phyloP scores from a whole-genome alignment of 1,140 invertebrate species.

The Drosophila biarmipes region DNA sequence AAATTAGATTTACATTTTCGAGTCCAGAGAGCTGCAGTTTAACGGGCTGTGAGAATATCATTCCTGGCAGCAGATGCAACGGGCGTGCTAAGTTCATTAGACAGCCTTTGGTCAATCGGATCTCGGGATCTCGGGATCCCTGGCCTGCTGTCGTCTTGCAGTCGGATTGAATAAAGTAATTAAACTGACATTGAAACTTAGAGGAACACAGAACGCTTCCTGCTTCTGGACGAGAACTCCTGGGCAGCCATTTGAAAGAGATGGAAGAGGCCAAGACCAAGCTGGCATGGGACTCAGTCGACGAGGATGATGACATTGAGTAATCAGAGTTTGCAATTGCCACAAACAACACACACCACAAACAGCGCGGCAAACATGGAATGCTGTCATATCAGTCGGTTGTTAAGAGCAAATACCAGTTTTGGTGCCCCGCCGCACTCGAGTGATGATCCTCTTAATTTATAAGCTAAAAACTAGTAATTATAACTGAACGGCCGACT shows the following conservation, averaged over 20 bases:
- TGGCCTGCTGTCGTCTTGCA: constrained; percentile 46
- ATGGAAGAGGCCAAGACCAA: constrained; percentile 1
- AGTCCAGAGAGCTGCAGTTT: constrained; percentile 7
- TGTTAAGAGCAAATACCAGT: constrained; percentile 66
- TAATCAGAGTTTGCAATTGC: constrained; percentile 81
- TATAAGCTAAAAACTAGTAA: constrained; percentile 83
- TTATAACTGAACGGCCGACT: constrained; percentile 72
- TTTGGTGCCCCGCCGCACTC: constrained; percentile 25
- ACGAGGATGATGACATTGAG: constrained; percentile 80
- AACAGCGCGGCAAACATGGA: constrained; percentile 57
- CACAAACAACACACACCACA: constrained; percentile 21
- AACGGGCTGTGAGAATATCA: constrained; percentile 48
- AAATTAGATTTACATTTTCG: constrained; percentile 57
- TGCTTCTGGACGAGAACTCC: constrained; percentile 68
- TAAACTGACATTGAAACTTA: constrained; percentile 83
- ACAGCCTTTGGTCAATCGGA: constrained; percentile 75
- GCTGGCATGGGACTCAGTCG: constrained; percentile 48
- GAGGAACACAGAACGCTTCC: constrained; percentile 80
- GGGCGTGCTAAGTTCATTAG: constrained; percentile 60
- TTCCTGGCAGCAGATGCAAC: constrained; percentile 47
- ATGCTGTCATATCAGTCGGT: constrained; percentile 75
- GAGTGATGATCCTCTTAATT: constrained; percentile 82
- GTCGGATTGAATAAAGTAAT: constrained; percentile 78
- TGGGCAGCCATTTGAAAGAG: constrained; percentile 10
- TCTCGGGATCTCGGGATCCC: background rate